phyloP scores from a whole-genome alignment of 2,113 vertebrate genomes.

The Gymnorhina tibicen region DNA sequence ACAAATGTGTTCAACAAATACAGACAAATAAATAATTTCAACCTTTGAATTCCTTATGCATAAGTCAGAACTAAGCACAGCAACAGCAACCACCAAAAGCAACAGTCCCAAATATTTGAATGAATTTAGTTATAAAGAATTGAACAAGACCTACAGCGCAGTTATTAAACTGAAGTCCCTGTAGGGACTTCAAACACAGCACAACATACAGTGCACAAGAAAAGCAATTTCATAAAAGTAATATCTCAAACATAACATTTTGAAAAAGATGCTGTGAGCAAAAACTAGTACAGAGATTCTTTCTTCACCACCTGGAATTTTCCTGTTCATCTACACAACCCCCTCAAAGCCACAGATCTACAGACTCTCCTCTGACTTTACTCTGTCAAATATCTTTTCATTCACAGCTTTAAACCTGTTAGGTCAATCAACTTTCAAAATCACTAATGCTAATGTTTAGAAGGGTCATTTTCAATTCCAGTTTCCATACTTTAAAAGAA shows the following conservation, averaged over 20 bases:
- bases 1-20: background rate
- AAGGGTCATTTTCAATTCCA: background rate
- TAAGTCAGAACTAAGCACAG: constrained; percentile 13
- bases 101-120: constrained; percentile 28
- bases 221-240: constrained; percentile 41
- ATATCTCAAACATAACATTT: background rate
- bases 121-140: constrained; percentile 9
- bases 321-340: background rate
- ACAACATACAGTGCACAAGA: background rate
- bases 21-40: constrained; percentile 10
- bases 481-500: background rate
- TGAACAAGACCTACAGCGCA: background rate
- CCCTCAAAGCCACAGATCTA: background rate
- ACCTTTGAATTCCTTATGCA: constrained; percentile 1
- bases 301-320: background rate
- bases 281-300: background rate
- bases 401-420: background rate
- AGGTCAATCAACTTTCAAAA: background rate
- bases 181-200: background rate
- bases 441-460: background rate
- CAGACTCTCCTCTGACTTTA: background rate
- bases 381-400: background rate
- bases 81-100: background rate
- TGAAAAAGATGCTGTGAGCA: background rate
- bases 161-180: constrained; percentile 27